Conservation (phyloP, 1,140 invertebrate genomes). For the Musca vetustissima region DNA sequence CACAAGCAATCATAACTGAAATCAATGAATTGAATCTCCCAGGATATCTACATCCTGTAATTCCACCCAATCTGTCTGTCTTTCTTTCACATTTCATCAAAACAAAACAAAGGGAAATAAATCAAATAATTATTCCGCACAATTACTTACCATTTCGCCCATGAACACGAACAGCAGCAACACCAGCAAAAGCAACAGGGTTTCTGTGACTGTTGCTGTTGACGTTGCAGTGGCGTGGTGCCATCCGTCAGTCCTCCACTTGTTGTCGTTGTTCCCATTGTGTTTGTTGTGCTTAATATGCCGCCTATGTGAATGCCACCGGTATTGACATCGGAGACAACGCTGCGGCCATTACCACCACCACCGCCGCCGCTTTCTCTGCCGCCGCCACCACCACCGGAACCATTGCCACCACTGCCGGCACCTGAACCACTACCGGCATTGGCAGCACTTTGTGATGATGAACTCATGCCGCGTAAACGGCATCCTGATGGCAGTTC, state of each 20-base stretch:
- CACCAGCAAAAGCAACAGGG: slow-evolving; percentile 70
- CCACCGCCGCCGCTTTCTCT: slow-evolving; percentile 28
- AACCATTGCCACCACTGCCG: slow-evolving; percentile 29
- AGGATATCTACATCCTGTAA: too few species aligned
- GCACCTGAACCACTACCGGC: slow-evolving; percentile 32
- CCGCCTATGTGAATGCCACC: slow-evolving; percentile 29
- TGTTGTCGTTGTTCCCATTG: slow-evolving; percentile 32
- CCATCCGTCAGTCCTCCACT: slow-evolving; percentile 35
- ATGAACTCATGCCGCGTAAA: slow-evolving; percentile 53
- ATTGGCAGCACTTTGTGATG: slow-evolving; percentile 35
- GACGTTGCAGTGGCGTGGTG: slow-evolving; percentile 43
- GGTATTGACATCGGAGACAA: neutral
- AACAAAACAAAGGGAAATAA: neutral
- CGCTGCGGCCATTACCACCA: slow-evolving; percentile 24
- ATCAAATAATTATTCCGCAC: neutral
- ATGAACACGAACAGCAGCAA: slow-evolving; percentile 73
- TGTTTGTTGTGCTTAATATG: slow-evolving; percentile 29
- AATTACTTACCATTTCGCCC: slow-evolving; percentile 44
- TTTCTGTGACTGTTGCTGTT: slow-evolving; percentile 48
- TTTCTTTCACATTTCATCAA: too few species aligned
- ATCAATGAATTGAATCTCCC: too few species aligned
- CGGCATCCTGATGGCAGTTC: slow-evolving; percentile 55
- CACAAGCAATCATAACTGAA: too few species aligned
- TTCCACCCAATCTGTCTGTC: too few species aligned
- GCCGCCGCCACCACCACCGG: slow-evolving; percentile 35